phyloP scores from a whole-genome alignment of 2,888 invertebrate genomes.

The Onthophagus sagittarius region DNA sequence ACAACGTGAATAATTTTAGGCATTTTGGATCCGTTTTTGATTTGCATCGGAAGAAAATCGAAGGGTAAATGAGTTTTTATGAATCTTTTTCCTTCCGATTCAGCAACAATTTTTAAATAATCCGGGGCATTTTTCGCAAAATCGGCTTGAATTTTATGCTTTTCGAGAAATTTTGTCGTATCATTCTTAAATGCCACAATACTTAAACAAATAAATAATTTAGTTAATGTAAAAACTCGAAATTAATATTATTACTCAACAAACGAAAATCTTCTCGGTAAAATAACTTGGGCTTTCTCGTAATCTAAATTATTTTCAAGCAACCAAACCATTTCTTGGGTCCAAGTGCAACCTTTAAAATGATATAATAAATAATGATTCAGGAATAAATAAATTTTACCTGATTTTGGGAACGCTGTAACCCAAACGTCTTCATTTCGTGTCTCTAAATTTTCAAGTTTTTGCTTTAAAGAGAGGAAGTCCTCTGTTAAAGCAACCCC shows the following conservation, averaged over 20 bases:
- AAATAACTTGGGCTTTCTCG: slow-evolving; percentile 51
- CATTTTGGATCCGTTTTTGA: slow-evolving; percentile 39
- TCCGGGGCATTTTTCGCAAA: not conserved
- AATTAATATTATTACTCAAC: slow-evolving; percentile 53
- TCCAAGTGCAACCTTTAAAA: slow-evolving; percentile 65
- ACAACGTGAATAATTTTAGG: slow-evolving; percentile 28
- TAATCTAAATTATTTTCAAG: slow-evolving; percentile 58
- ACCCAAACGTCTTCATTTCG: slow-evolving; percentile 24
- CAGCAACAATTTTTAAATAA: not conserved
- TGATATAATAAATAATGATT: not conserved
- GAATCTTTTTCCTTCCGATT: slow-evolving; percentile 14
- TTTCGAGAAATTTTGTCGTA: not conserved
- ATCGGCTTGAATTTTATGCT: no score
- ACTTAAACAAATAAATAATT: not conserved
- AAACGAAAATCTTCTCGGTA: slow-evolving; percentile 66
- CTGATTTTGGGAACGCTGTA: slow-evolving; percentile 25
- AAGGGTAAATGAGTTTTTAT: slow-evolving; percentile 30
- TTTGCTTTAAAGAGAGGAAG: no score
- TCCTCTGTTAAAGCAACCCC: no score
- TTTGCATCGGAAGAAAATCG: slow-evolving; percentile 27
- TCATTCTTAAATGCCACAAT: not conserved
- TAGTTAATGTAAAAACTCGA: not conserved
- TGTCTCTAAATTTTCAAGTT: slow-evolving; percentile 23
- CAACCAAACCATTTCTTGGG: slow-evolving; percentile 67
- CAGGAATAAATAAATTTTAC: slow-evolving; percentile 4